phyloP scores from a whole-genome alignment of 2,113 vertebrate genomes.

The Daboia siamensis region DNA sequence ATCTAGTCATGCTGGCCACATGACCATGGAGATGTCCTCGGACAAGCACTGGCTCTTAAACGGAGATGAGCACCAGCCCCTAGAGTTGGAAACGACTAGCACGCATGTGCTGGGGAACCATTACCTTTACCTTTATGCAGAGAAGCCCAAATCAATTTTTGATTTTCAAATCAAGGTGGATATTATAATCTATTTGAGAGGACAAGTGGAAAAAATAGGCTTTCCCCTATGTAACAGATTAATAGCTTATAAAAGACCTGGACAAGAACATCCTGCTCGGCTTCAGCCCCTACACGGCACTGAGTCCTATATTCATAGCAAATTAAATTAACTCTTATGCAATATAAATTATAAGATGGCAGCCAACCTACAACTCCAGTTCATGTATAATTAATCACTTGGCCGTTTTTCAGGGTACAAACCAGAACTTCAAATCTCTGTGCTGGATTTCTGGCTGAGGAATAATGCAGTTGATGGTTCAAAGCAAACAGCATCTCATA shows the following conservation, averaged over 20 bases:
- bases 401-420: background rate
- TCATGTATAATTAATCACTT: background rate
- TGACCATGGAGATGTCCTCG: too few species aligned
- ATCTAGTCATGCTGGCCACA: too few species aligned
- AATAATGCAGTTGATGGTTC: background rate
- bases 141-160: background rate
- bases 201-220: background rate
- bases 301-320: background rate
- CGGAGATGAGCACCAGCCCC: too few species aligned
- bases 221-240: background rate
- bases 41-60: too few species aligned
- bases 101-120: too few species aligned
- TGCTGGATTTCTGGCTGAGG: background rate
- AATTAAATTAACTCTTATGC: background rate
- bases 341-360: background rate
- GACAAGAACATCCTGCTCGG: background rate
- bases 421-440: background rate
- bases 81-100: too few species aligned
- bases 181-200: background rate
- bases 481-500: background rate
- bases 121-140: background rate
- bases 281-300: background rate
- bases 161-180: background rate
- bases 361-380: background rate
- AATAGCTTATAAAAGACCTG: background rate